phyloP scores from a whole-genome alignment of 2,113 vertebrate genomes.

The Butorides virescens region DNA sequence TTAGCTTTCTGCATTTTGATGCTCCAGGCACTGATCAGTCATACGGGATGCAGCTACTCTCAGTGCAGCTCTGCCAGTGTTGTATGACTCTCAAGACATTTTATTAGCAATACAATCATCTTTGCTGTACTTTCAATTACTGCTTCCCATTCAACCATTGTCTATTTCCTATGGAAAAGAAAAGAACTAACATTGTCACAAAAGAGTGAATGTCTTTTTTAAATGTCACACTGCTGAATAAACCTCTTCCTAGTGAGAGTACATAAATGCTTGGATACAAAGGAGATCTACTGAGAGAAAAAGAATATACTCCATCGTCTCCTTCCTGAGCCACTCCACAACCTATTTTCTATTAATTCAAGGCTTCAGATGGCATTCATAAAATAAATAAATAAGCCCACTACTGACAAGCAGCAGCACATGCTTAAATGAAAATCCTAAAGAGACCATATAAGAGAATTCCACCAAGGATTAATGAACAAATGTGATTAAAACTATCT shows the following conservation, averaged over 20 bases:
- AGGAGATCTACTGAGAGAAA: not conserved
- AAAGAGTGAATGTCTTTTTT: not conserved
- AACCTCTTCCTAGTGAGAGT: not conserved
- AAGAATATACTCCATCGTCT: not conserved
- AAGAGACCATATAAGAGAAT: constrained; percentile 54
- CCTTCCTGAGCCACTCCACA: constrained; percentile 2
- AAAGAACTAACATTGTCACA: not conserved
- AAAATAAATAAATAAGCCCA: constrained; percentile 47
- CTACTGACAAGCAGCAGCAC: constrained; percentile 22
- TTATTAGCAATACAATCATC: not conserved
- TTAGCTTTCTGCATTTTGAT: not conserved
- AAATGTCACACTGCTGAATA: constrained; percentile 27
- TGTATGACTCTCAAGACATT: not conserved
- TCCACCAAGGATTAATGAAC: constrained; percentile 37
- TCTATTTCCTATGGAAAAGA: not conserved
- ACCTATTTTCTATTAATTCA: not conserved
- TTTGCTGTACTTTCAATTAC: not conserved
- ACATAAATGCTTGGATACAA: not conserved
- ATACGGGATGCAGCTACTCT: not conserved
- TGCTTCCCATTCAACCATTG: not conserved
- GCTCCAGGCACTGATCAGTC: not conserved
- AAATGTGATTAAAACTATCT: constrained; percentile 57
- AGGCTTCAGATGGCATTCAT: not conserved
- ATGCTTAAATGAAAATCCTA: constrained; percentile 51
- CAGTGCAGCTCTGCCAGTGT: not conserved